Evolutionary conservation across 2,888 invertebrate species (phyloP), one percentile per base, ranked within the genome.

Genomic region (Toxonevra muliebris): DNA sequence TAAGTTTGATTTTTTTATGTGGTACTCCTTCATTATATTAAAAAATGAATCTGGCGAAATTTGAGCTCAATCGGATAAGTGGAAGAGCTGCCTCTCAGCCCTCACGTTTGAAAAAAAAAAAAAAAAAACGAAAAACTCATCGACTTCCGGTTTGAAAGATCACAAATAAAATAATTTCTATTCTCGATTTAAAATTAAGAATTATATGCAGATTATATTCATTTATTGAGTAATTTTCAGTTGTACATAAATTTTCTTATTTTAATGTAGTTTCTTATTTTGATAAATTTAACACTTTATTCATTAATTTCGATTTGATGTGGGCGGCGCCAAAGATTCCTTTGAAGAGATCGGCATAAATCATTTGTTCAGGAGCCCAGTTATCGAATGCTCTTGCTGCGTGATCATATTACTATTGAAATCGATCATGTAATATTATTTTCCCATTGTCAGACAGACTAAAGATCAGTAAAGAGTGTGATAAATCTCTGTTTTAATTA

Each of bases 401-500:
- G 20, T 50, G 61, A 57, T 40, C 57, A 62, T 45, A 20, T 55
- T 20, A 42, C 12, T 41, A 45, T 59, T 50, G 59, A 67, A 59
- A 63, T 67, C 62, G 67, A 63, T 63, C 59, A 58, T 63, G 53
- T 59, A 42, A 52, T 60, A 41, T 41, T 30, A 45, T 55, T 58
- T 41, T 61, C 54, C 54, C 45, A 66, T 40, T 53, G 75, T 71
- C 68, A 77, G 72, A 74, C 76, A 76, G 75, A 75, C 79, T 79
- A 65, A 54, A 45, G 60, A 65, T 76, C 75, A 79, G 74, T 78
- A 75, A 77, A 73, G 80, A 77, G 80, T 81, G 80, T 81, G 80
- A 81, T 81, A 81, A 81, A 80, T 81, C 75, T 75, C 74, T 77
- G 78, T 78, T 77, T 73, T 80, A 77, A 79, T 81, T 81, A 80